Conservation (phyloP, 2,797 vertebrate species). For the Hoplostethus atlanticus region DNA sequence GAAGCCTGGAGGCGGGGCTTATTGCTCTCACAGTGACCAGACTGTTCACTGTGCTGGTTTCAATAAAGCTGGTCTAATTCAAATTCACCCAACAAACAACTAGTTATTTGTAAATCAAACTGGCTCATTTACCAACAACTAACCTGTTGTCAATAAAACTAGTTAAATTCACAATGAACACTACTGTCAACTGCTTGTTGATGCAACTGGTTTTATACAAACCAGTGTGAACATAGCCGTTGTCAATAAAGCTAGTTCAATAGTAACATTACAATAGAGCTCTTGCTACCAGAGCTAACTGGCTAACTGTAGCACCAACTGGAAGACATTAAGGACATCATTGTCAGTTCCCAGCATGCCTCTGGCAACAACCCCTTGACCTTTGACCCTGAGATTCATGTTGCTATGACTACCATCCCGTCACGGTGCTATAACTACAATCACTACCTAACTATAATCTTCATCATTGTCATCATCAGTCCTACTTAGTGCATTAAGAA, state of each 20-base stretch:
- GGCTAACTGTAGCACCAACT: conserved; percentile 37
- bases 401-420: conserved; percentile 43
- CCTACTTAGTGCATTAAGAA: conserved; percentile 12
- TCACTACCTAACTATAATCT: conserved; percentile 12
- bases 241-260: conserved; percentile 41
- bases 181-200: too few relatives aligned
- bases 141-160: too few relatives aligned
- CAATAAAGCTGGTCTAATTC: conserved; percentile 48
- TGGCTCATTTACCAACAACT: too few relatives aligned
- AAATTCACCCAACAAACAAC: background rate
- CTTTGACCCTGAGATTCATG: conserved; percentile 67
- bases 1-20: conserved; percentile 26
- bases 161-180: too few relatives aligned
- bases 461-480: conserved; percentile 11
- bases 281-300: conserved; percentile 27
- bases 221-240: background rate
- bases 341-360: conserved; percentile 6
- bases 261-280: conserved; percentile 11
- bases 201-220: too few relatives aligned
- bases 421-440: background rate
- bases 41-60: conserved; percentile 51
- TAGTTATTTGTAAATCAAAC: too few relatives aligned
- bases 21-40: conserved; percentile 64
- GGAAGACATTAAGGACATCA: conserved; percentile 55
- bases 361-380: conserved; percentile 46